A percentile compares a stretch with the other conserved stretches of the same genome.
Conservation (phyloP, 2,888 invertebrate species). For the Nycteola revayana region DNA sequence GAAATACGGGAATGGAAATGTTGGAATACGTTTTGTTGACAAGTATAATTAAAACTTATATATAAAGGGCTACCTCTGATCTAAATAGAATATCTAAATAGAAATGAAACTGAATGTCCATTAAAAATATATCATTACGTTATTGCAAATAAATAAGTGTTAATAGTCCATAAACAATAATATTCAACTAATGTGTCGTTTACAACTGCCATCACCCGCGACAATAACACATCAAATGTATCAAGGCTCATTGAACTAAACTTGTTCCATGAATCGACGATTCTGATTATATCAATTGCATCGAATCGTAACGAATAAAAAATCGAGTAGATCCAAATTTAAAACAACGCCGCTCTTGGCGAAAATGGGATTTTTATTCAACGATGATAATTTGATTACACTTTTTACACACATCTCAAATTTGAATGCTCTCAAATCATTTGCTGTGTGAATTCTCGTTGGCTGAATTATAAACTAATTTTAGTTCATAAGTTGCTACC, state of each 20-base stretch:
- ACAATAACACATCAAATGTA: constrained; percentile 72
- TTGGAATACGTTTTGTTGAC: too few relatives aligned
- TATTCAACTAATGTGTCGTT: constrained; percentile 70
- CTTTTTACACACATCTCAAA: too few relatives aligned
- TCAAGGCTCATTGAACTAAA: constrained; percentile 75
- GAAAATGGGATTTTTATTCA: constrained; percentile 46
- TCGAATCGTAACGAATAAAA: constrained; percentile 45
- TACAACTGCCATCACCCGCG: constrained; percentile 66
- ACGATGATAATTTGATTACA: constrained; percentile 46
- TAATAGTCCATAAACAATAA: constrained; percentile 67
- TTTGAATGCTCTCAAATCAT: too few relatives aligned
- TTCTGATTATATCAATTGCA: constrained; percentile 56
- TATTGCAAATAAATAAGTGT: constrained; percentile 50
- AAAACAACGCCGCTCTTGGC: constrained; percentile 28
- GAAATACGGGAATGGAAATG: constrained; percentile 20
- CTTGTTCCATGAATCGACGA: constrained; percentile 61
- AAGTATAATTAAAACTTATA: too few relatives aligned
- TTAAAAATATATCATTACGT: too few relatives aligned
- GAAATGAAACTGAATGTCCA: too few relatives aligned
- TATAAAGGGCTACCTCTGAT: too few relatives aligned
- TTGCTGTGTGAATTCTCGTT: too few relatives aligned
- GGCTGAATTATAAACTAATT: constrained; percentile 33
- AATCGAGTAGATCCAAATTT: constrained; percentile 39
- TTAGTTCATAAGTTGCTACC: constrained; percentile 61
- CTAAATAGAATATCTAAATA: too few relatives aligned